Evolutionary conservation across 2,113 vertebrate species (phyloP), one percentile per base, ranked within the genome.

Genomic region (Syngnathus floridae): DNA sequence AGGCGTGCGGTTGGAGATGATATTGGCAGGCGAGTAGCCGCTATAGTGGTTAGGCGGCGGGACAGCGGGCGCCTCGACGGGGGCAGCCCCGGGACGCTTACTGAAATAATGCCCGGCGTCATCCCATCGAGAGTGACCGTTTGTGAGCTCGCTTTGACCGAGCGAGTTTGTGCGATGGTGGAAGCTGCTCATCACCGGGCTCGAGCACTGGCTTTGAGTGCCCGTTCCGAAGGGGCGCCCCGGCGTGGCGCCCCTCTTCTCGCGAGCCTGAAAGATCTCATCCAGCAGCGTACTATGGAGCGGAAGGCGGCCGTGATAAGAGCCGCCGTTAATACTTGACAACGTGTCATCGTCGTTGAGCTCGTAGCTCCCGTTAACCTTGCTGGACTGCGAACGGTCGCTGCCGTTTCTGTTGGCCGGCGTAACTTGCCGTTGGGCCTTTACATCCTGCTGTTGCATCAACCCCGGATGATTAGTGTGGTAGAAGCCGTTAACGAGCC

Each of bases 221-320:
- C 89, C 87, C 76, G 58, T 0, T 77, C 75, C 83, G 1, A 84
- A 43, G 7, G 83, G 83, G 0, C 80, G 83, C 10, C 66, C 91
- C n/a, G 84, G 38, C 36, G 84, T 88, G 17, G 82, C 70, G 8
- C 87, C 92, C 12, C 82, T 89, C 21, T 78, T 86, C 1, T 90
- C 87, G 0, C 83, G 86, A 38, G 77, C 78, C 63, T 85, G 82
- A 58, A 94, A 94, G 74, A 95, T 87, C 70, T 97, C 94, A 0
- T 94, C 93, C 78, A 97, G 62, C 77, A 96, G 84, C 26, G 95
- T 94, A 87, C 94, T 96, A 64, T 96, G 93, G 40, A 93, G 91
- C 0, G 93, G 92, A 55, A 90, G 85, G 52, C 81, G 86, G 54
- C 90, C 89, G 37, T 77, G 76, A 62, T 81, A 83, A 1, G 78